Percentiles rank a stretch among this genome's conserved stretches.
These are phyloP conservation scores for Onychomys leucogaster DNA, from an alignment of 2,797 vertebrate species.

Conservation along the genomic window DNA sequence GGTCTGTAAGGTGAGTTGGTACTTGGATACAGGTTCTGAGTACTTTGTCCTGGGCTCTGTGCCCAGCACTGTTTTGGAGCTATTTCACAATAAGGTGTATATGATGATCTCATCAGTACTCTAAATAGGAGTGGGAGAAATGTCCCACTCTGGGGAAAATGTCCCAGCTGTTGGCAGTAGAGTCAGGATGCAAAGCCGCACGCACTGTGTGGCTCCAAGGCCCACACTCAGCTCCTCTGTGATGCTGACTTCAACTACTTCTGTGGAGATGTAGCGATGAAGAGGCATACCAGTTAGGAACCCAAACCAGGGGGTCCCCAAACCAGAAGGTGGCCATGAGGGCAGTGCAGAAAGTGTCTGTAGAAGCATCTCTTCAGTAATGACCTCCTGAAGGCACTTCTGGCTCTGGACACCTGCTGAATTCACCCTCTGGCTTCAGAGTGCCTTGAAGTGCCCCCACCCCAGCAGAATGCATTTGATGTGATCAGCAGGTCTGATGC, in stretches of 20 bases:
- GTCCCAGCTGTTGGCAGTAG: neutral
- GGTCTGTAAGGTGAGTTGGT: neutral
- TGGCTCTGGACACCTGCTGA: neutral
- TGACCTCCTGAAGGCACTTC: neutral
- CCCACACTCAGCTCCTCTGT: neutral
- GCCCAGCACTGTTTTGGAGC: neutral
- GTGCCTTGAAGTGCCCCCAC: neutral
- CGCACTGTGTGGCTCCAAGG: neutral
- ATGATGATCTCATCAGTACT: neutral
- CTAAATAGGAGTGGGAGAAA: neutral
- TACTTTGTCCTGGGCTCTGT: neutral
- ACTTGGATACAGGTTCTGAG: neutral
- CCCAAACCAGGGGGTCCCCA: conserved; percentile 13
- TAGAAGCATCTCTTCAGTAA: neutral
- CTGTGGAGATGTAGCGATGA: neutral
- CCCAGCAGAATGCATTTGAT: neutral
- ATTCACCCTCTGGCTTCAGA: conserved; percentile 10
- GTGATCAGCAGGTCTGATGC: neutral
- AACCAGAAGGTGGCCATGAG: conserved; percentile 11
- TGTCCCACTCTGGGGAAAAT: neutral
- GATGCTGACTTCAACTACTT: neutral
- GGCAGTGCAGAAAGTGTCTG: neutral
- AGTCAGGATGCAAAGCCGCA: neutral
- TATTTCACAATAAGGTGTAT: neutral
- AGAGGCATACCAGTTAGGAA: conserved; percentile 49